phyloP scores from a whole-genome alignment of 2,797 vertebrate species.

The Cetoscarus ocellatus region DNA sequence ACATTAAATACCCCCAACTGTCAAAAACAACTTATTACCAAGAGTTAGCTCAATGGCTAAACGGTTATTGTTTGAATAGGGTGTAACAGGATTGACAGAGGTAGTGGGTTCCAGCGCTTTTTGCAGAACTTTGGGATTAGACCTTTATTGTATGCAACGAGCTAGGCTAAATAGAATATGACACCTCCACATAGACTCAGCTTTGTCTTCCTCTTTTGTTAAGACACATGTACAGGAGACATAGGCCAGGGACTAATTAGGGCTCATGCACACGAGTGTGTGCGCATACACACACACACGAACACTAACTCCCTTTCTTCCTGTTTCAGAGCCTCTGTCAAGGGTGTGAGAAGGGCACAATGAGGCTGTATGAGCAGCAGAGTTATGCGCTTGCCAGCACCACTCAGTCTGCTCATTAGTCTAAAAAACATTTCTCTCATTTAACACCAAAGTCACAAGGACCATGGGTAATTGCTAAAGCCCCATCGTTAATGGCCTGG shows the following conservation, averaged over 20 bases:
- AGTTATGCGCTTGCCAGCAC: constrained; percentile 58
- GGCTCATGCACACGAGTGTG: constrained; percentile 36
- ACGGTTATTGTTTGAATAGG: constrained; percentile 7
- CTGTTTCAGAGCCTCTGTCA: constrained; percentile 62
- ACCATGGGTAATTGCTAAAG: constrained; percentile 44
- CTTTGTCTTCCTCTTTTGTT: constrained; percentile 59
- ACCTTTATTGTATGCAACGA: constrained; percentile 45
- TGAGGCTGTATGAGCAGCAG: constrained; percentile 55
- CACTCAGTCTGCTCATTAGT: constrained; percentile 66
- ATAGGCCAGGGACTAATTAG: constrained; percentile 67
- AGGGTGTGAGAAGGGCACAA: constrained; percentile 71
- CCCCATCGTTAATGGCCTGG: constrained; percentile 27
- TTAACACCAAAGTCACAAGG: constrained; percentile 51
- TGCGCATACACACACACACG: constrained; percentile 14
- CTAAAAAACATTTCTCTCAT: constrained; percentile 53
- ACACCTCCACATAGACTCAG: constrained; percentile 44
- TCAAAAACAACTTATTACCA: constrained; percentile 72
- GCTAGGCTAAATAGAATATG: constrained; percentile 42
- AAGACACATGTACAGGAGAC: constrained; percentile 57
- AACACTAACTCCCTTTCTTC: constrained; percentile 45
- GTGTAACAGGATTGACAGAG: constrained; percentile 30
- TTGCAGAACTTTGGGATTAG: constrained; percentile 32
- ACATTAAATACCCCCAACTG: constrained; percentile 74
- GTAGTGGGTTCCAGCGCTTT: constrained; percentile 23
- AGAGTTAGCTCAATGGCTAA: constrained; percentile 40